Conservation (phyloP, 2,888 invertebrate genomes). For the Syrista parreyssii region DNA sequence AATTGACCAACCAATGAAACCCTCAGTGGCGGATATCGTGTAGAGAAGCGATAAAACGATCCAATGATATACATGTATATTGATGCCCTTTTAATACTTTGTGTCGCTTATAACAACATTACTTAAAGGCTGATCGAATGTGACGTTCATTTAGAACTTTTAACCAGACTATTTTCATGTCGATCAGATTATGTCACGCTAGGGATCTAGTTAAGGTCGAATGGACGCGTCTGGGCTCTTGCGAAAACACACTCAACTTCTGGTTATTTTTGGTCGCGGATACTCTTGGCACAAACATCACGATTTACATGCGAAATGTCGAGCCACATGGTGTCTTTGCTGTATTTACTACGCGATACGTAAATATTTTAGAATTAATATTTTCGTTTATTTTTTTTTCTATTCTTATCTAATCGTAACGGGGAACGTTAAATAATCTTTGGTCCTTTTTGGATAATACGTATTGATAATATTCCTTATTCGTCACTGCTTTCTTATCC, state of each 20-base stretch:
- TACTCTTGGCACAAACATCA: background rate
- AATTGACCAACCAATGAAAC: slow-evolving; percentile 34
- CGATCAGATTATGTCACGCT: background rate
- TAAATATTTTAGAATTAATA: background rate
- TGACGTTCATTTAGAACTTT: background rate
- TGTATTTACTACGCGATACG: background rate
- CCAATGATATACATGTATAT: background rate
- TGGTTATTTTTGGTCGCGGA: background rate
- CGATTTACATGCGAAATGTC: background rate
- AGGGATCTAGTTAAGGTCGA: background rate
- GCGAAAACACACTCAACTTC: background rate
- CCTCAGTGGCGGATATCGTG: background rate
- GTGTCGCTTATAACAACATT: background rate
- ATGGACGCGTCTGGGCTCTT: background rate
- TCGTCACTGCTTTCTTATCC: background rate
- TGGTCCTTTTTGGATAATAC: background rate
- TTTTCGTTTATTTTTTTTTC: background rate
- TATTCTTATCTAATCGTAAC: background rate
- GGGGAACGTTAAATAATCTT: background rate
- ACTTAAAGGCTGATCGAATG: background rate
- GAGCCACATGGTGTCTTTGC: background rate
- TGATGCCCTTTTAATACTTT: background rate
- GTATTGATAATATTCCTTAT: background rate
- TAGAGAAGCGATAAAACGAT: background rate
- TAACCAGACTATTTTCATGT: background rate